These are phyloP conservation scores for Ennomos erosarius DNA, from an alignment of 2,888 invertebrate species.

Conservation along the genomic window DNA sequence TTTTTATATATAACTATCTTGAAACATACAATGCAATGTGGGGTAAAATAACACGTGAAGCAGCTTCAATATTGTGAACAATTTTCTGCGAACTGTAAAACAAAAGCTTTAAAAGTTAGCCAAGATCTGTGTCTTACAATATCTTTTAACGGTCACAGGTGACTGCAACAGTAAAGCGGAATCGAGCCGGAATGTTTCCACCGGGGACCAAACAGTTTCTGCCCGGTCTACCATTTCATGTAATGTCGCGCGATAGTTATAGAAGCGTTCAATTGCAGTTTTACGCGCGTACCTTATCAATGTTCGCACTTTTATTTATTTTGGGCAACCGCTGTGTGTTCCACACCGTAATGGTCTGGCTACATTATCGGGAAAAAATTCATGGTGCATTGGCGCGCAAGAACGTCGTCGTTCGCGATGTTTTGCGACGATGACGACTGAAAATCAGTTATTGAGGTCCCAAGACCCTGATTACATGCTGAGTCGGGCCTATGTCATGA, in stretches of 20 bases:
- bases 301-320: constrained; percentile 18
- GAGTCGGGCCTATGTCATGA: too few relatives aligned
- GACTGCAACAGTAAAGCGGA: constrained; percentile 3
- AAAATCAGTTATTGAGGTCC: too few relatives aligned
- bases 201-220: constrained; percentile 1
- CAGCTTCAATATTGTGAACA: not conserved
- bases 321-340: constrained; percentile 8
- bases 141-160: not conserved
- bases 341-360: too few relatives aligned
- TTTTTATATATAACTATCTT: constrained; percentile 21
- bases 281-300: constrained; percentile 10
- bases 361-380: too few relatives aligned
- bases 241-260: constrained; percentile 5
- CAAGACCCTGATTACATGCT: too few relatives aligned
- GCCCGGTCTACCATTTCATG: constrained; percentile 1
- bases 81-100: too few relatives aligned
- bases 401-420: too few relatives aligned
- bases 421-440: too few relatives aligned
- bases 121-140: too few relatives aligned
- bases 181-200: not conserved
- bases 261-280: constrained; percentile 11
- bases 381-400: too few relatives aligned
- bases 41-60: not conserved
- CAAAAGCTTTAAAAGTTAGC: too few relatives aligned
- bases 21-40: constrained; percentile 15